phyloP scores from a whole-genome alignment of 2,888 invertebrate genomes.

The Drepana falcataria region DNA sequence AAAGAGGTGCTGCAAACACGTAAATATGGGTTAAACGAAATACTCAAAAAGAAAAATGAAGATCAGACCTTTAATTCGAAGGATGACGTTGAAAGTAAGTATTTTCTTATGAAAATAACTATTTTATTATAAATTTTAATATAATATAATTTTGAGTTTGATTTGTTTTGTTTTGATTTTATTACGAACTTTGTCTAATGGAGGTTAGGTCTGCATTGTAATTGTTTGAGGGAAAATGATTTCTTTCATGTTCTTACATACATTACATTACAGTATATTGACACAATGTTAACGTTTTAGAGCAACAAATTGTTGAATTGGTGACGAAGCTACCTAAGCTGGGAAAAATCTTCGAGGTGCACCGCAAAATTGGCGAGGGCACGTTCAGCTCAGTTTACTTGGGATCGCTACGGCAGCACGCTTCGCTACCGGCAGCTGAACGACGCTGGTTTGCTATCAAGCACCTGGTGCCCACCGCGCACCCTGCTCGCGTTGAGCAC shows the following conservation, averaged over 20 bases:
- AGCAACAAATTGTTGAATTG: constrained; percentile 61
- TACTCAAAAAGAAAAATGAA: constrained; percentile 43
- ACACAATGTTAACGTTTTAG: constrained; percentile 28
- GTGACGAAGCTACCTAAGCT: constrained; percentile 78
- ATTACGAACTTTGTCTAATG: too few relatives aligned
- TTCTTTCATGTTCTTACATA: neutral
- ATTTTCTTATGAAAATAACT: constrained; percentile 3
- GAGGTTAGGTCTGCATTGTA: neutral
- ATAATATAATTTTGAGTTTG: neutral
- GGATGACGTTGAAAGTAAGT: constrained; percentile 60
- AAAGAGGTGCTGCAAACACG: constrained; percentile 46
- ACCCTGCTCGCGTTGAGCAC: constrained; percentile 88
- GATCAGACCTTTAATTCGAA: constrained; percentile 40
- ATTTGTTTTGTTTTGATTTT: neutral
- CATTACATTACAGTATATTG: neutral
- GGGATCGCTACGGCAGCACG: constrained; percentile 81
- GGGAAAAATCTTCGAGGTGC: constrained; percentile 81
- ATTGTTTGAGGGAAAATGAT: neutral
- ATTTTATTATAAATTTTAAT: neutral
- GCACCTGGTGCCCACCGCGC: constrained; percentile 91
- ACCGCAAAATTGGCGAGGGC: constrained; percentile 88
- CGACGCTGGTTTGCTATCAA: constrained; percentile 88
- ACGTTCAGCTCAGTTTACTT: constrained; percentile 93
- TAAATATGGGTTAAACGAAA: constrained; percentile 45
- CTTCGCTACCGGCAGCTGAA: constrained; percentile 45